Evolutionary conservation across 2,797 vertebrate species (phyloP), one percentile per base, ranked within the genome.

Genomic region (Sebastes kiyomatsui): DNA sequence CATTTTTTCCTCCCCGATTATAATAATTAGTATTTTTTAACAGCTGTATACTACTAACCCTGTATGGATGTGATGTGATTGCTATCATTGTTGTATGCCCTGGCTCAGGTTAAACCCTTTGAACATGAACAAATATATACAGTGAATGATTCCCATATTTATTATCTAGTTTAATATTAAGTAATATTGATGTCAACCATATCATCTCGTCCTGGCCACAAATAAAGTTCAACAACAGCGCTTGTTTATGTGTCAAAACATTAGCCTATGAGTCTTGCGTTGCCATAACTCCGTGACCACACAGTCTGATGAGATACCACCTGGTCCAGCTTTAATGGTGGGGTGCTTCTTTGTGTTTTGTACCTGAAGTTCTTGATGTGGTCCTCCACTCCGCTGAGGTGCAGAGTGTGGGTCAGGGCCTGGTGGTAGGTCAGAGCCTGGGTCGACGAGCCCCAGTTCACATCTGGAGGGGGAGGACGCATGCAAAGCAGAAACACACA

Each of bases 381-480:
- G 90, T 99, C 99, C 87, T 99, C 97, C 11, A 99, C 97, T 25
- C 98, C 97, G 0, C 97, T 96, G 82, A 99, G 97, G 42, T 98
- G 97, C 81, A 99, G 94, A 3, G 97, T 97, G 95, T 99, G 98
- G 77, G 97, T 97, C 71, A 99, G 91, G 1, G 99, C 98, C 93
- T 96, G 98, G 90, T 99, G 95, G 87, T 99, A 99, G 61, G 98
- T 99, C 95, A 99, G 93, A 23, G 99, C 99, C 95, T 99, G 99
- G 1, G 98, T 99, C 3, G 99, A 99, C 1, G 99, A 99, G 30
- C 99, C 99, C 99, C 99, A 99, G 93, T 99, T 99, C 82, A 99
- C 99, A 96, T 99, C 99, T 99, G 95, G 85, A 88, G 55, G 38
- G 84, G 83, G 35, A 86, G 81, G 59, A 87, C 72, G 64, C 87